Conservation (phyloP, 2,888 invertebrate species). For the Agrochola macilenta region DNA sequence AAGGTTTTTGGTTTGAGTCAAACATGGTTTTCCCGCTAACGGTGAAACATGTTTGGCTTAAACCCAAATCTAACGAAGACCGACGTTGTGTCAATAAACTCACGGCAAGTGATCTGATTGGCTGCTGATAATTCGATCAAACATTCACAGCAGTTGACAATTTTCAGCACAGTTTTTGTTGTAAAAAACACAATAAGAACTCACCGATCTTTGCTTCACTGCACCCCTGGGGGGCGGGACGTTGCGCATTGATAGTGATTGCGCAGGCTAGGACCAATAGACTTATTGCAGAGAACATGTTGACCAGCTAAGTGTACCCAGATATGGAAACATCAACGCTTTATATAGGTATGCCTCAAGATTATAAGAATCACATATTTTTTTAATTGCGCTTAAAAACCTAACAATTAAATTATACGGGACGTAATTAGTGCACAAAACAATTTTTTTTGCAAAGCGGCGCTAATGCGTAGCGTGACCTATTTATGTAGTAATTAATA, state of each 20-base stretch:
- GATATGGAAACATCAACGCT: not conserved
- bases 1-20: no score
- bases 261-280: slow-evolving; percentile 28
- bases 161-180: no score
- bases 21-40: not conserved
- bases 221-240: not conserved
- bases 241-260: slow-evolving; percentile 9
- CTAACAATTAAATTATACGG: slow-evolving; percentile 32
- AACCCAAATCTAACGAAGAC: not conserved
- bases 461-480: not conserved
- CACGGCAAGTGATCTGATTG: not conserved
- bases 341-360: slow-evolving; percentile 23
- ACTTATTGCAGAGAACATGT: slow-evolving; percentile 21
- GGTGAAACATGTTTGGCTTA: not conserved
- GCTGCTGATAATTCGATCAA: no score
- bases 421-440: slow-evolving; percentile 18
- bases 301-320: slow-evolving; percentile 38
- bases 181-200: not conserved
- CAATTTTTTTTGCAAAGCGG: slow-evolving; percentile 12
- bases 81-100: not conserved
- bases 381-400: slow-evolving; percentile 6
- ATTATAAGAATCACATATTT: not conserved
- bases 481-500: slow-evolving; percentile 12
- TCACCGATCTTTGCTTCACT: slow-evolving; percentile 5
- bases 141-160: no score